phyloP scores from a whole-genome alignment of 2,113 vertebrate genomes.

The Murina feae region DNA sequence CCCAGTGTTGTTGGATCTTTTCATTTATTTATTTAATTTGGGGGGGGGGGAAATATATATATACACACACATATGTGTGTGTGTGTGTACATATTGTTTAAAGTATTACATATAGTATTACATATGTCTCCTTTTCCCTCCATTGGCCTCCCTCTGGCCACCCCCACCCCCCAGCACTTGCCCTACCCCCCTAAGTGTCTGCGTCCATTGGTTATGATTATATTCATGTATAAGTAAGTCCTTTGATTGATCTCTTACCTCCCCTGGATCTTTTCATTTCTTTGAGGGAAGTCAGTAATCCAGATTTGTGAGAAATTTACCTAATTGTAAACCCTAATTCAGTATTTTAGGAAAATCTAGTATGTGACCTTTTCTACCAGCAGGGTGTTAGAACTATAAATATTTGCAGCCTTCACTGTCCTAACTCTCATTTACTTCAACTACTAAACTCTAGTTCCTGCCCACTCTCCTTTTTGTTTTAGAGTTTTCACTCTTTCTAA shows the following conservation, averaged over 20 bases:
- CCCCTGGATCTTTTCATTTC: neutral
- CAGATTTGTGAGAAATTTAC: neutral
- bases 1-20: neutral
- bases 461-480: neutral
- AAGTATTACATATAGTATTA: no score
- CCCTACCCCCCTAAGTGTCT: no score
- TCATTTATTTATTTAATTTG: neutral
- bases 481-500: neutral
- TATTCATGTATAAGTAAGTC: no score
- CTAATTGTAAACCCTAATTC: neutral
- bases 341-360: neutral
- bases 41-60: no score
- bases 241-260: no score
- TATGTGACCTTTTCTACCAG: neutral
- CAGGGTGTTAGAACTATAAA: neutral
- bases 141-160: no score
- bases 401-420: neutral
- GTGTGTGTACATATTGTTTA: no score
- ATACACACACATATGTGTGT: no score
- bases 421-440: neutral
- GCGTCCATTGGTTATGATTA: no score
- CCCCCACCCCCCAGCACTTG: no score
- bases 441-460: neutral
- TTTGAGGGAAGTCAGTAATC: slow-evolving; percentile 22
- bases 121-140: no score